Conservation (phyloP, 2,113 vertebrate genomes). For the Danionella cerebrum region DNA sequence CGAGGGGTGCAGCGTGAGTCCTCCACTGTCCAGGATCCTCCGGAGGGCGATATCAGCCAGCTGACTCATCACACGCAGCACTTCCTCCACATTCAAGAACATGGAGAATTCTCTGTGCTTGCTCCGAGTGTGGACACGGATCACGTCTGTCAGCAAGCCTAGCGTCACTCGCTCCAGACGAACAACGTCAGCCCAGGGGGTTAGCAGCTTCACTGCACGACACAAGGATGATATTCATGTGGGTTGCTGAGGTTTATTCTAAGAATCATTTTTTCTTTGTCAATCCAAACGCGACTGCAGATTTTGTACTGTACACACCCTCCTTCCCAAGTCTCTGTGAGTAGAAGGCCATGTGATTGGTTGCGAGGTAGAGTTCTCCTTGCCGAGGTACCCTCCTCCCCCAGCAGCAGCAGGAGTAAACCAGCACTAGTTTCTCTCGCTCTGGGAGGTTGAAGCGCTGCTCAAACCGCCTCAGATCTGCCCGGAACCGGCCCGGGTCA, state of each 20-base stretch:
- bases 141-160: conserved; percentile 78
- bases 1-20: conserved; percentile 79
- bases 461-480: conserved; percentile 83
- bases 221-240: neutral
- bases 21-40: conserved; percentile 85
- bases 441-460: conserved; percentile 83
- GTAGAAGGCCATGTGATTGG: conserved; percentile 95
- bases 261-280: too few relatives aligned
- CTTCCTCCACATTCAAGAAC: conserved; percentile 81
- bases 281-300: too few relatives aligned
- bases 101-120: conserved; percentile 92
- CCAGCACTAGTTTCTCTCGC: conserved; percentile 86
- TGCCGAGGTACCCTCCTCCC: conserved; percentile 93
- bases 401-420: conserved; percentile 95
- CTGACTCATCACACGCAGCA: conserved; percentile 82
- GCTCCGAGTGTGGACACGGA: conserved; percentile 73
- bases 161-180: conserved; percentile 83
- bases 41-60: conserved; percentile 88
- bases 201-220: conserved; percentile 78
- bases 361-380: conserved; percentile 93
- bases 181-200: conserved; percentile 90
- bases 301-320: conserved; percentile 56
- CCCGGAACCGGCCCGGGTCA: conserved; percentile 85
- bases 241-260: too few relatives aligned
- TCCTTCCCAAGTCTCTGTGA: conserved; percentile 96